Conservation (phyloP, 2,113 vertebrate genomes). For the Melanostigma gelatinosum region DNA sequence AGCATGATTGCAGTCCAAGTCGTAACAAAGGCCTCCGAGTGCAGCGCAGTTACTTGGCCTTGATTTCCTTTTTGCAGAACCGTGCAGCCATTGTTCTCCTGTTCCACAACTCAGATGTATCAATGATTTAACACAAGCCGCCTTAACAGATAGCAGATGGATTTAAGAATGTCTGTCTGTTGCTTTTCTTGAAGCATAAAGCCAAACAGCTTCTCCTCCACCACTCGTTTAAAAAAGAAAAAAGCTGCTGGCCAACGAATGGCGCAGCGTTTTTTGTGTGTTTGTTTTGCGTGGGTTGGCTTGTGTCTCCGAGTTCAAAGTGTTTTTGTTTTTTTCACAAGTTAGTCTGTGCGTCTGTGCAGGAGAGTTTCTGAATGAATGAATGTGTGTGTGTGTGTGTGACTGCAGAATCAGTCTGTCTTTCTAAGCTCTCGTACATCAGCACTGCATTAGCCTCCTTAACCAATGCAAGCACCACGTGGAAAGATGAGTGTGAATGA, state of each 20-base stretch:
- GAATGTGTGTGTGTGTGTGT: conserved; percentile 28
- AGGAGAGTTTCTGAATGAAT: conserved; percentile 44
- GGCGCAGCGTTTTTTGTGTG: conserved; percentile 1
- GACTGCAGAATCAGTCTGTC: conserved; percentile 40
- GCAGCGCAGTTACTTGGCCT: neutral
- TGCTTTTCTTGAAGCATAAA: conserved; percentile 13
- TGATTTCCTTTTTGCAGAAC: neutral
- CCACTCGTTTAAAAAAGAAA: conserved; percentile 12
- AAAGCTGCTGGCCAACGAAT: conserved; percentile 36
- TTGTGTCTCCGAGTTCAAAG: conserved; percentile 21
- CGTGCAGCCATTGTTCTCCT: neutral
- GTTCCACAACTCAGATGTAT: neutral
- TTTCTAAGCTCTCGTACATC: conserved; percentile 19
- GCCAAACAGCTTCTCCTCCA: conserved; percentile 1
- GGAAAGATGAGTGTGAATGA: neutral
- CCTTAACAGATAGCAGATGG: conserved; percentile 6
- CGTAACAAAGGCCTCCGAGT: conserved; percentile 45
- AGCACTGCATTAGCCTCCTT: conserved; percentile 57
- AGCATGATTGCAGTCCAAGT: conserved; percentile 20
- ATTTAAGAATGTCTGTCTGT: neutral
- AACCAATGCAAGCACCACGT: neutral
- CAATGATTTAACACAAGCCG: conserved; percentile 5
- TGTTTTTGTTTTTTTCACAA: conserved; percentile 22
- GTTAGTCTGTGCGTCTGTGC: neutral
- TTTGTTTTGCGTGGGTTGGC: conserved; percentile 14